phyloP scores from a whole-genome alignment of 2,888 invertebrate genomes.

The Neria commutata region DNA sequence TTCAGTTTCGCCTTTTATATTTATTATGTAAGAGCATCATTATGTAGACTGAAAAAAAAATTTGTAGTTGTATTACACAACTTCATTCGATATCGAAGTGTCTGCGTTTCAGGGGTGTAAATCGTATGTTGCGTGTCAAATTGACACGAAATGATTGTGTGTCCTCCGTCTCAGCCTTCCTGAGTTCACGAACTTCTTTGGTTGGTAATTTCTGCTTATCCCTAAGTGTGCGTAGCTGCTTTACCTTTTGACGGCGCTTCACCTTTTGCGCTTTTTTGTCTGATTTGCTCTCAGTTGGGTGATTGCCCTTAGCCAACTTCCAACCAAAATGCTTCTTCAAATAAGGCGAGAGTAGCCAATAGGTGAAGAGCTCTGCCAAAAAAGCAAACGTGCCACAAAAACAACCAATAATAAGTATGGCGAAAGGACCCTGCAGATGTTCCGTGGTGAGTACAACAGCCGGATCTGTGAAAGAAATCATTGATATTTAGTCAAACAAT shows the following conservation, averaged over 20 bases:
- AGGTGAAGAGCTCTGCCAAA: conserved; percentile 43
- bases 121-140: conserved; percentile 45
- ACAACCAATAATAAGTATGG: conserved; percentile 62
- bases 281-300: not conserved
- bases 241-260: conserved; percentile 15
- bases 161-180: conserved; percentile 19
- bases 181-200: conserved; percentile 9
- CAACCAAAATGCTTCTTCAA: not conserved
- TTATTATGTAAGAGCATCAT: too few relatives aligned
- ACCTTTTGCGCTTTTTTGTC: not conserved
- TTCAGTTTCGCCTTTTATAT: too few relatives aligned
- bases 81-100: not conserved
- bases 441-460: conserved; percentile 62
- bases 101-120: conserved; percentile 52
- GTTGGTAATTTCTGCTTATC: conserved; percentile 2
- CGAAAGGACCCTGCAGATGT: conserved; percentile 66
- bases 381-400: conserved; percentile 58
- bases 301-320: not conserved
- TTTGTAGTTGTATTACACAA: not conserved
- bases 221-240: not conserved
- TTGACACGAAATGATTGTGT: conserved; percentile 24
- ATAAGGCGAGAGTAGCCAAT: conserved; percentile 17
- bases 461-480: not conserved
- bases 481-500: not conserved
- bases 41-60: too few relatives aligned